Evolutionary conservation across 2,113 vertebrate species (phyloP).

Genomic region (Odobenus rosmarus): DNA sequence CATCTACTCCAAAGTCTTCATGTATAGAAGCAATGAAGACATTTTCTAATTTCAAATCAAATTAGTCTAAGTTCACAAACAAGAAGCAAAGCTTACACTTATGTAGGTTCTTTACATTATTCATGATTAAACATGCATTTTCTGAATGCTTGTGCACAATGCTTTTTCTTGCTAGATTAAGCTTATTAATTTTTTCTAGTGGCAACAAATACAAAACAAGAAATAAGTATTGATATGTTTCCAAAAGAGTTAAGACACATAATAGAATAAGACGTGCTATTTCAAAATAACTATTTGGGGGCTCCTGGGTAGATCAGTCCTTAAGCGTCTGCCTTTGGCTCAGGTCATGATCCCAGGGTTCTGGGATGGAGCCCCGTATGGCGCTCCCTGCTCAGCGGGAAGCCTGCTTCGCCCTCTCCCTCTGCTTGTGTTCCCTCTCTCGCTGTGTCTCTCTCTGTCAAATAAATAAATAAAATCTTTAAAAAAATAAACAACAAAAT

Average conservation of each 20-base stretch:
- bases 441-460: no score
- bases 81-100: background rate
- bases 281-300: background rate
- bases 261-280: background rate
- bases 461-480: no score
- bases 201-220: background rate
- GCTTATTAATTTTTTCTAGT: background rate
- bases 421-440: no score
- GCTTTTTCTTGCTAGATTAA: background rate
- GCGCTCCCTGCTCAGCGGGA: no score
- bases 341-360: no score
- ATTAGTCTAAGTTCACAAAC: background rate
- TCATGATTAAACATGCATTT: background rate
- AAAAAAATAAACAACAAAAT: background rate
- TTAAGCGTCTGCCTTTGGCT: no score
- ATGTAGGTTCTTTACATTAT: background rate
- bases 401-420: no score
- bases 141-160: background rate
- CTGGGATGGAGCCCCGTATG: no score
- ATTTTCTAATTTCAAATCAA: background rate
- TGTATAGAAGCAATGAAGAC: background rate
- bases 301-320: no score
- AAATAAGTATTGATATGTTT: background rate
- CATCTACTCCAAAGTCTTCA: background rate
- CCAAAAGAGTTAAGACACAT: background rate